Conservation (phyloP, 2,113 vertebrate species). For the Cercopithecus mona region DNA sequence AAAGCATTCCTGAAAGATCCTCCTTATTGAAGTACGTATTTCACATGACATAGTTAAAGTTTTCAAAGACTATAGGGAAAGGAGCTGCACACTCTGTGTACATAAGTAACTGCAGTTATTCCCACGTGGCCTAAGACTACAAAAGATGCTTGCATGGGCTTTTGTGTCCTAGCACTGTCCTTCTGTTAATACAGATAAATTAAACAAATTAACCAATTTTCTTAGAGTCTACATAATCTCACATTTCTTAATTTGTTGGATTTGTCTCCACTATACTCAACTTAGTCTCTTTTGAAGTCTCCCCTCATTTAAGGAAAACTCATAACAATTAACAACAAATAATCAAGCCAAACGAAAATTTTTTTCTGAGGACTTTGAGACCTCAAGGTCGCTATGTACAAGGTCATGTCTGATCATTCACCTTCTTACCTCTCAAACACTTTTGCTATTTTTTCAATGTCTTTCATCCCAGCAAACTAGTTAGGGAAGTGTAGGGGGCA, state of each 20-base stretch:
- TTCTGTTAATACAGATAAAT: constrained; percentile 15
- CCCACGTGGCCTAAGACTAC: background rate
- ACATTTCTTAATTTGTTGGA: background rate
- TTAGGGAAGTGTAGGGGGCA: background rate
- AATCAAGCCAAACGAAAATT: background rate
- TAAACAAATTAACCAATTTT: background rate
- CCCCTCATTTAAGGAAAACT: background rate
- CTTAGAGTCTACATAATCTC: background rate
- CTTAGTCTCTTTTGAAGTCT: background rate
- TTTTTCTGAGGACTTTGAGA: background rate
- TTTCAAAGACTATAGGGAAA: background rate
- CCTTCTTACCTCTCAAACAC: background rate
- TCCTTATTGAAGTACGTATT: background rate
- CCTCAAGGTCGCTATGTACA: background rate
- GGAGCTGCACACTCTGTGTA: background rate
- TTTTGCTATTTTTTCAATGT: background rate
- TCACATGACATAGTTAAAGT: background rate
- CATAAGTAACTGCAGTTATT: background rate
- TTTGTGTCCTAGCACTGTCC: background rate
- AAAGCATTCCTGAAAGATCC: background rate
- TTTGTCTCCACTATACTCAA: background rate
- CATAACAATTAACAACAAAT: background rate
- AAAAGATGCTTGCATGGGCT: background rate
- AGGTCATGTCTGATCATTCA: background rate
- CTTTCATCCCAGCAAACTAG: background rate